Evolutionary conservation across 2,113 vertebrate species (phyloP), one percentile per base, ranked within the genome.

Genomic region (Myotis davidii): DNA sequence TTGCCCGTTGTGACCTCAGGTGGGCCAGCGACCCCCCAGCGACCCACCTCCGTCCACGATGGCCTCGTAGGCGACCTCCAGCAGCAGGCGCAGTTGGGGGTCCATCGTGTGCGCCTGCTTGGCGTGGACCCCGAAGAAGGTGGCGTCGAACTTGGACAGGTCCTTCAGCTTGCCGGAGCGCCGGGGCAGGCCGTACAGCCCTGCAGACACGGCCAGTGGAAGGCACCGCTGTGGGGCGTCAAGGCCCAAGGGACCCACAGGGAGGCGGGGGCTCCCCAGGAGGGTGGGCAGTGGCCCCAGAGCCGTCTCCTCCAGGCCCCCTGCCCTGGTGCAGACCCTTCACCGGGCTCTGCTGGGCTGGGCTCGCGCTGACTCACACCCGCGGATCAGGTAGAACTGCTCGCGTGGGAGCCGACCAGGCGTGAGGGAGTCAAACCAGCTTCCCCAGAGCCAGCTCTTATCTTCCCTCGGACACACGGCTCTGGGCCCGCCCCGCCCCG

Each of bases 81-180:
- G 96, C 91, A 99, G 97, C 96, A 99, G 91, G 2, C 99, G 99
- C 69, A 99, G 98, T 83, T 99, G 99, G 65, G 99, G 99, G 97
- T 99, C 99, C 99, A 99, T 99, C 0, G 99, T 99, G 96, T 99
- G 98, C 17, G 99, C 99, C 98, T 99, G 99, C 97, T 99, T 99
- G 78, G 99, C 83, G 98, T 99, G 97, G 98, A 99, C 95, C 92
- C 99, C 98, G 37, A 99, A 99, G 98, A 99, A 99, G 0, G 98
- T 97, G 16, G 99, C 99, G 39, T 99, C 99, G 52, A 99, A 99
- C 97, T 98, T 99, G 97, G 98, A 99, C 94, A 99, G 98, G 95
- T 99, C 99, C 97, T 99, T 99, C 86, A 99, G 98, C 97, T 99
- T 99, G 61, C 99, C 99, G 25, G 98, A 99, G 96, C 99, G 99